A percentile compares a stretch with the other conserved stretches of the same genome.
Evolutionary conservation across 64 coral and sea anemone species (phyloP).

Genomic region (Exaiptasia diaphana): DNA sequence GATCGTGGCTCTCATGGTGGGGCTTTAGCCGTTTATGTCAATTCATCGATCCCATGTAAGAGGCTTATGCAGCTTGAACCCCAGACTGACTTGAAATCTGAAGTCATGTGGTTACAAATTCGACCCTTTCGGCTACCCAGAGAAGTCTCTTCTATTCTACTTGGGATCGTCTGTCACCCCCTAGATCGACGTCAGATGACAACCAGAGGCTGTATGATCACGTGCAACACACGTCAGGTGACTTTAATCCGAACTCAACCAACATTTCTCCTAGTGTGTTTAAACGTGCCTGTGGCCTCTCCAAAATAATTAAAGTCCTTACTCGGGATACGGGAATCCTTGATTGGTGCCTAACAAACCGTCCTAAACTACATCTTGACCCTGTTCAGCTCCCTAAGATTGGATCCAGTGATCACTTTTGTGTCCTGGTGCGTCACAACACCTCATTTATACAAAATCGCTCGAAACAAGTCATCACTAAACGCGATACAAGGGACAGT

Average conservation of each 20-base stretch:
- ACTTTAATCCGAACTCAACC: constrained; percentile 9
- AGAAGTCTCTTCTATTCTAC: constrained; percentile 27
- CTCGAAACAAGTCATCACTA: not conserved
- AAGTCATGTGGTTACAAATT: constrained; percentile 30
- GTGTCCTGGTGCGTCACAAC: constrained; percentile 35
- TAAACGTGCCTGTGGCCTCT: constrained; percentile 31
- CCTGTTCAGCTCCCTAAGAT: constrained; percentile 53
- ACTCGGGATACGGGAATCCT: constrained; percentile 46
- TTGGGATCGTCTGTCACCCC: constrained; percentile 32
- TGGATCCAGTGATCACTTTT: constrained; percentile 50
- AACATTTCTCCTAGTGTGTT: constrained; percentile 29
- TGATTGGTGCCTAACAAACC: constrained; percentile 65
- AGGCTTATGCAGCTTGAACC: not conserved
- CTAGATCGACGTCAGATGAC: constrained; percentile 23
- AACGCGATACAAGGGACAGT: constrained; percentile 52
- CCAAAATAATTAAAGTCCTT: constrained; percentile 50
- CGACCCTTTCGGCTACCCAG: constrained; percentile 31
- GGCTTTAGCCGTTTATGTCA: not conserved
- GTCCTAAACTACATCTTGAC: not conserved
- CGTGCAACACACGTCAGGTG: constrained; percentile 39
- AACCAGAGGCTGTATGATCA: constrained; percentile 47
- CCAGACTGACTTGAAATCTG: not conserved
- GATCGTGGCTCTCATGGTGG: constrained; percentile 11
- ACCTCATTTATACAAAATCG: not conserved
- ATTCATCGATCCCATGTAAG: not conserved